Evolutionary conservation across 2,888 invertebrate genomes (phyloP).

Genomic region (Melanostoma scalare): DNA sequence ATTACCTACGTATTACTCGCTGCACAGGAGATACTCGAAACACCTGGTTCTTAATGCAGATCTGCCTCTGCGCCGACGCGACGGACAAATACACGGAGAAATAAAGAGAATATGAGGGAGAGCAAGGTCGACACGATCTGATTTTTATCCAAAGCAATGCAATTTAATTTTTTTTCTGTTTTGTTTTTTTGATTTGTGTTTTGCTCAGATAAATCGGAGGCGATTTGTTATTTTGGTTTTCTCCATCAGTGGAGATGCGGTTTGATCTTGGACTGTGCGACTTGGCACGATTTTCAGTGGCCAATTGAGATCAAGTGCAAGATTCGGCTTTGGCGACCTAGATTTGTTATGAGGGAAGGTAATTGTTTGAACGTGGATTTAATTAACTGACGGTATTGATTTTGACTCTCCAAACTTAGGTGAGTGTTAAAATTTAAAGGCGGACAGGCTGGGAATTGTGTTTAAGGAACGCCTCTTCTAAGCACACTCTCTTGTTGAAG

Average conservation of each 20-base stretch:
- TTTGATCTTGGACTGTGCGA: conserved; percentile 71
- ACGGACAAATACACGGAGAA: neutral
- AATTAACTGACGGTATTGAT: neutral
- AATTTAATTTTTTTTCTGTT: conserved; percentile 6
- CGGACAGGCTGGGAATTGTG: too few species aligned
- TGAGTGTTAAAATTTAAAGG: neutral
- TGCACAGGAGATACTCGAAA: conserved; percentile 11
- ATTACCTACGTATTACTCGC: neutral
- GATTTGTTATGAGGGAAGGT: conserved; percentile 47
- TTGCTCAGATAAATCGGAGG: conserved; percentile 47
- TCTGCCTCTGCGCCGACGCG: neutral
- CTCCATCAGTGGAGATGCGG: conserved; percentile 73
- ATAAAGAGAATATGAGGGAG: conserved; percentile 22
- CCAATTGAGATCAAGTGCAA: conserved; percentile 72
- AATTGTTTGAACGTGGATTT: conserved; percentile 59
- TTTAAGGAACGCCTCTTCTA: too few species aligned
- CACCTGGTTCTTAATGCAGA: conserved; percentile 65
- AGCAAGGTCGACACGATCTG: conserved; percentile 72
- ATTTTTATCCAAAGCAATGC: conserved; percentile 67
- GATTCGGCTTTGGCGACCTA: conserved; percentile 68
- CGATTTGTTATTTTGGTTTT: conserved; percentile 71
- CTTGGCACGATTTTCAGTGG: conserved; percentile 66
- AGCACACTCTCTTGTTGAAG: too few species aligned
- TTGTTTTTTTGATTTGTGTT: conserved; percentile 8
- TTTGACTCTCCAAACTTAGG: too few species aligned